These are phyloP conservation scores for Arothron firmamentum DNA, from an alignment of 2,113 vertebrate species.

Conservation along the genomic window DNA sequence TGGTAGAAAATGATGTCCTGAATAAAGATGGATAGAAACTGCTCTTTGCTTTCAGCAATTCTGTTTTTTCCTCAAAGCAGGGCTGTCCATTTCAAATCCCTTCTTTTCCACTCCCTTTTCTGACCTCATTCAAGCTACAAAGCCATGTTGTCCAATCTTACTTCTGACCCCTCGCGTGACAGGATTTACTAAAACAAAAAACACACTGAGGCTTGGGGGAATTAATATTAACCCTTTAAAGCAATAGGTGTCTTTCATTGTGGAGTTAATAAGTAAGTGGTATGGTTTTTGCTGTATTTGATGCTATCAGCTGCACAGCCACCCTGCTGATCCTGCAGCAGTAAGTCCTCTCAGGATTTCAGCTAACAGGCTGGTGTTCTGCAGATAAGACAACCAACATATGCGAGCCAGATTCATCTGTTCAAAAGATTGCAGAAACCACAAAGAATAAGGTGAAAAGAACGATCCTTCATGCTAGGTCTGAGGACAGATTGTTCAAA, in stretches of 20 bases:
- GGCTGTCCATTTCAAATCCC: conserved; percentile 16
- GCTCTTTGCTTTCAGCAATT: conserved; percentile 17
- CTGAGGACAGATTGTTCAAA: no score
- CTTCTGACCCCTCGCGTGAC: conserved; percentile 55
- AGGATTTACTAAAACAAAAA: conserved; percentile 60
- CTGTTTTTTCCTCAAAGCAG: conserved; percentile 19
- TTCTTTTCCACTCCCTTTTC: conserved; percentile 8
- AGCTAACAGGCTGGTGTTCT: no score
- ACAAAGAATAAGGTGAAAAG: no score
- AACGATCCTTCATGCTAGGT: no score
- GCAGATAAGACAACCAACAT: no score
- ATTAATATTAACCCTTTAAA: conserved; percentile 46
- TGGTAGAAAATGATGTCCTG: conserved; percentile 37
- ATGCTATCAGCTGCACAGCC: no score
- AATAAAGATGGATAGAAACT: conserved; percentile 19
- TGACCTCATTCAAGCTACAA: conserved; percentile 46
- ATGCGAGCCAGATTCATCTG: no score
- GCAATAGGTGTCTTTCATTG: neutral
- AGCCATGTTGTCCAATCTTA: conserved; percentile 47
- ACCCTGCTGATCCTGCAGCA: no score
- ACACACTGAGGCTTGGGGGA: conserved; percentile 31
- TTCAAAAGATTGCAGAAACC: no score
- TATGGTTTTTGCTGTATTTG: neutral
- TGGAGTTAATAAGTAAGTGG: neutral
- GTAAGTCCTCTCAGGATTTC: no score